Evolutionary conservation across 2,113 vertebrate genomes (phyloP), one percentile per base, ranked within the genome.

Genomic region (Mormyrus lacerda): DNA sequence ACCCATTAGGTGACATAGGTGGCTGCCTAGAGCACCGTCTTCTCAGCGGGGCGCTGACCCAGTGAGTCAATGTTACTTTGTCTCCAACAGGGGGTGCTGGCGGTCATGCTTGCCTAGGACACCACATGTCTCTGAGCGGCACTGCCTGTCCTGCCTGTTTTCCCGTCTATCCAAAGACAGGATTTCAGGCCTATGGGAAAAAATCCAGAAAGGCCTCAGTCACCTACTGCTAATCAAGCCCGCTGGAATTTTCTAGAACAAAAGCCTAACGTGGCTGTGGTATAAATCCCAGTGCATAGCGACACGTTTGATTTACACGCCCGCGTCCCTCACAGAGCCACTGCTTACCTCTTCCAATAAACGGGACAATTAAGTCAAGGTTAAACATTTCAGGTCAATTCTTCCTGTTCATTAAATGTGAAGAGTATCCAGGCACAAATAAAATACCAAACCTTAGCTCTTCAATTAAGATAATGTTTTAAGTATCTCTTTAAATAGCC

Each of bases 381-480:
- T 88, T 55, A 90, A 83, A 87, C 65, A 87, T 82, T 90, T 87
- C 85, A 53, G 65, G 89, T 90, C 90, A 90, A 91, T 88, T 90
- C 65, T 90, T 90, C 89, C 88, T 86, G 90, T 91, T 92, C 90
- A 92, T 92, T 92, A 92, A 92, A 91, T 87, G 90, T 79, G 87
- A 89, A 86, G 91, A 89, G 89, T 88, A 90, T 88, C 79, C 85
- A 82, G 9, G 21, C 86, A 87, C 45, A n/a, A 58, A 89, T 73
- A 84, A 91, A 91, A 89, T 79, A 89, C 90, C 87, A 88, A 91
- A 92, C 89, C 90, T 90, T 76, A 90, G 90, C 90, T 90, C 88
- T 89, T 90, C 91, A 92, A 91, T 92, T 92, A 91, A 92, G 91
- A 91, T 92, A 92, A 92, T 90, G 90, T 88, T 90, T 92, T 91